phyloP scores from a whole-genome alignment of 2,113 vertebrate genomes.

The Miniopterus natalensis region DNA sequence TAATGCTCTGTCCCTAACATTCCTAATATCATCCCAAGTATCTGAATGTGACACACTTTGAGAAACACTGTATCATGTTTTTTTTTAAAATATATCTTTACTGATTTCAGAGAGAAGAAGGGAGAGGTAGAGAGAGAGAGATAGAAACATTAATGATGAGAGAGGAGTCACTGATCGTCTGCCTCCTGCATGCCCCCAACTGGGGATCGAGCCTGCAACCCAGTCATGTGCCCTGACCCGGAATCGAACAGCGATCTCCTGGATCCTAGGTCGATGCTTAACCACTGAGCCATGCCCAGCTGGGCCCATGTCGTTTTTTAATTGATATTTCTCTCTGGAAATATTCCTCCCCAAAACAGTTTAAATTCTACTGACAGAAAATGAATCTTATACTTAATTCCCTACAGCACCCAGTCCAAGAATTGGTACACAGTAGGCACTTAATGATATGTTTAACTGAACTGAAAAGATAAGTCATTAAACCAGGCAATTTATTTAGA shows the following conservation, averaged over 20 bases:
- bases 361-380: constrained; percentile 38
- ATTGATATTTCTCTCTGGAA: background rate
- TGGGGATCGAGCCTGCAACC: no score
- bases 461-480: background rate
- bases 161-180: no score
- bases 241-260: no score
- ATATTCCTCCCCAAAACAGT: background rate
- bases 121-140: no score
- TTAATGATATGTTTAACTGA: constrained; percentile 28
- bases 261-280: no score
- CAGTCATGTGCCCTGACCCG: no score
- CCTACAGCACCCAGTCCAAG: background rate
- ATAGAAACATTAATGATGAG: no score
- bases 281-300: no score
- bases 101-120: no score
- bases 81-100: background rate
- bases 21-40: background rate
- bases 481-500: constrained; percentile 13
- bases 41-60: constrained; percentile 29
- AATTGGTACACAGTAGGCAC: background rate
- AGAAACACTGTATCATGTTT: constrained; percentile 32
- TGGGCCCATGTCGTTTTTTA: background rate
- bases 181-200: no score
- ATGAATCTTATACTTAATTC: constrained; percentile 29
- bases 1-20: background rate